These are phyloP conservation scores for Hyperoplus immaculatus DNA, from an alignment of 2,797 vertebrate genomes.

Conservation along the genomic window DNA sequence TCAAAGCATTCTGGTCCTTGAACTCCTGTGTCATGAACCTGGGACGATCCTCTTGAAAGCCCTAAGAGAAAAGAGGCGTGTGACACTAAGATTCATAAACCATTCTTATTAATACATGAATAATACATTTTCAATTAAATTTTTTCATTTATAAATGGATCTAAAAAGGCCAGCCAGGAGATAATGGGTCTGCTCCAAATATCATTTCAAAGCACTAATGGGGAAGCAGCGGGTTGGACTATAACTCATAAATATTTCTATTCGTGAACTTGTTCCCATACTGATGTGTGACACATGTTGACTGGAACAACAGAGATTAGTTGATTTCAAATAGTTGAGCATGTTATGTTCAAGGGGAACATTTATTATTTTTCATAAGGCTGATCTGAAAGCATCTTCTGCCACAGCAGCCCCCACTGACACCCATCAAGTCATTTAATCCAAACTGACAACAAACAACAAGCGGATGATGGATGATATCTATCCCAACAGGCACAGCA, in stretches of 20 bases:
- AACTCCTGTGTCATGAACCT: constrained; percentile 91
- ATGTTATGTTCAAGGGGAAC: no score
- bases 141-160: no score
- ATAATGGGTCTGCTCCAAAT: no score
- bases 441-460: not conserved
- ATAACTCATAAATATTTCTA: no score
- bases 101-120: not conserved
- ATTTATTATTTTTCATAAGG: no score
- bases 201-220: no score
- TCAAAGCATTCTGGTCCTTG: constrained; percentile 89
- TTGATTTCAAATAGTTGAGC: no score
- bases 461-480: not conserved
- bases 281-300: no score
- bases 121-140: not conserved
- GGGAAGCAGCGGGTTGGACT: no score
- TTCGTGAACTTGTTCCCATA: no score
- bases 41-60: constrained; percentile 55
- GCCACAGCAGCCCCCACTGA: not conserved
- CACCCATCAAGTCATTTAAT: not conserved
- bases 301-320: no score
- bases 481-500: not conserved
- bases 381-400: not conserved
- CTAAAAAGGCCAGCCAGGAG: no score
- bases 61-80: constrained; percentile 46
- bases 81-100: not conserved